Percentiles rank a stretch among this genome's conserved stretches.
These are phyloP conservation scores for Drosophila suboccidentalis DNA, from an alignment of 2,888 invertebrate species.

Conservation along the genomic window DNA sequence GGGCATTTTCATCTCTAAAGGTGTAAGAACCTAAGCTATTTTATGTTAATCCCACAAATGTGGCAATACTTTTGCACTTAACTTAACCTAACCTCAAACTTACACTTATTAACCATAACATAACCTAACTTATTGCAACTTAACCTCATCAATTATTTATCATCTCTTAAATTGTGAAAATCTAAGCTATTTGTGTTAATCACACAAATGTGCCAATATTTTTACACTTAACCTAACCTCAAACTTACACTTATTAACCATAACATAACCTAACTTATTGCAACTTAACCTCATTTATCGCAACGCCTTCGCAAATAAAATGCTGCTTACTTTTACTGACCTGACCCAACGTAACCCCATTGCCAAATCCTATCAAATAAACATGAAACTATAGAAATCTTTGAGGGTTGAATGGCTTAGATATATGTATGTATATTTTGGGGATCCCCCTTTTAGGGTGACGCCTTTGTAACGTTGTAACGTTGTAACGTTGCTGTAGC, in stretches of 20 bases:
- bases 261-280: slow-evolving; percentile 4
- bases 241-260: not conserved
- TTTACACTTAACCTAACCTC: slow-evolving; percentile 2
- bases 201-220: not conserved
- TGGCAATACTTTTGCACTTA: not conserved
- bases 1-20: not conserved
- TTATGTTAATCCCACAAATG: not conserved
- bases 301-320: not conserved
- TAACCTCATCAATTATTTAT: slow-evolving; percentile 7
- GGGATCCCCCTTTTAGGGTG: slow-evolving; percentile 30
- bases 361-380: slow-evolving; percentile 23
- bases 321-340: not conserved
- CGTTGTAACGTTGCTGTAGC: slow-evolving; percentile 10
- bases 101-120: not conserved
- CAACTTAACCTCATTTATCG: slow-evolving; percentile 16
- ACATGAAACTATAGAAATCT: slow-evolving; percentile 7
- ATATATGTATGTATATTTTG: not conserved
- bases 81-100: not conserved
- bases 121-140: slow-evolving; percentile 8
- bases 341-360: not conserved
- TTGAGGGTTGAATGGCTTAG: not conserved
- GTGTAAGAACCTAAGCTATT: not conserved
- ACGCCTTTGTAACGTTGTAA: slow-evolving; percentile 13
- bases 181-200: not conserved
- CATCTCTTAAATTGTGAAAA: not conserved